Percentiles rank a stretch among this genome's conserved stretches.
These are phyloP conservation scores for Sclerurus mexicanus DNA, from an alignment of 2,113 vertebrate genomes.

Conservation along the genomic window DNA sequence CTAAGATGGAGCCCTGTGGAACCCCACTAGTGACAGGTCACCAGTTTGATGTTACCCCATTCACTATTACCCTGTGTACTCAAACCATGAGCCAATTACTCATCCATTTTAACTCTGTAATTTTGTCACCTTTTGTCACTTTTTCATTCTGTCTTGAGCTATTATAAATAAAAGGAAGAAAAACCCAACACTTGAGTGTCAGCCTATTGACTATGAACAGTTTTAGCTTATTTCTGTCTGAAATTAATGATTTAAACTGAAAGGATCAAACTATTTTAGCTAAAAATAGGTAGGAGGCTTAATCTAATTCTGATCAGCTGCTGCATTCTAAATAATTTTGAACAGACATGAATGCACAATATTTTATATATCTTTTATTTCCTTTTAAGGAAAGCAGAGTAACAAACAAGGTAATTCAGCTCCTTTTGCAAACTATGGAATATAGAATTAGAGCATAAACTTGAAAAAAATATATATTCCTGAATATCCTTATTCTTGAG, in stretches of 20 bases:
- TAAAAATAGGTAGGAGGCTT: background rate
- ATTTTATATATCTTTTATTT: background rate
- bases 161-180: background rate
- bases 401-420: background rate
- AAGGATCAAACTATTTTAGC: background rate
- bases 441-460: background rate
- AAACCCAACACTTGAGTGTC: background rate
- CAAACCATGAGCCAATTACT: background rate
- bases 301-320: background rate
- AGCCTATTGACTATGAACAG: background rate
- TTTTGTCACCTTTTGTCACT: background rate
- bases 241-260: background rate
- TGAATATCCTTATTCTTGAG: background rate
- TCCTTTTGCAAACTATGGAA: background rate
- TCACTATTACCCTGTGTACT: background rate
- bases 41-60: background rate
- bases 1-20: background rate
- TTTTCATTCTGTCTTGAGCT: background rate
- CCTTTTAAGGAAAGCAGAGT: background rate
- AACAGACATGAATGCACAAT: background rate
- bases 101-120: background rate
- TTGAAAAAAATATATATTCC: background rate
- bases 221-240: background rate
- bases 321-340: background rate
- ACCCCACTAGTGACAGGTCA: background rate